These are phyloP conservation scores for Sialia sialis DNA, from an alignment of 2,113 vertebrate species.

Conservation along the genomic window DNA sequence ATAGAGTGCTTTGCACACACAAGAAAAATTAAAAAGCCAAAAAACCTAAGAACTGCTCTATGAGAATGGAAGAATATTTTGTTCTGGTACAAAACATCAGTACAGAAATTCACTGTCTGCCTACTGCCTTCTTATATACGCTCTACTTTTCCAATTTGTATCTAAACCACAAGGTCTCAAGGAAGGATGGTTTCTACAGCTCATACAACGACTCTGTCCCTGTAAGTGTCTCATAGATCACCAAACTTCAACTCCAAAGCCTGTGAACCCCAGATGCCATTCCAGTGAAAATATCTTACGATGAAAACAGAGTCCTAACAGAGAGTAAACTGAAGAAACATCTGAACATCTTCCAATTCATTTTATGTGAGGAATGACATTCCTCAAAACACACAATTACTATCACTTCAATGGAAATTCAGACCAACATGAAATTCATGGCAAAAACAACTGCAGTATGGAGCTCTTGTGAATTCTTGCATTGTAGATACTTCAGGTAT, in stretches of 20 bases:
- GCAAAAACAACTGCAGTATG: background rate
- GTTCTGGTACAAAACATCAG: background rate
- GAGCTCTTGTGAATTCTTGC: background rate
- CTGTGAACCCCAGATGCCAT: background rate
- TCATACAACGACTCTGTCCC: background rate
- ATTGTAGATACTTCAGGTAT: background rate
- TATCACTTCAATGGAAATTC: background rate
- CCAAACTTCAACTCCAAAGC: background rate
- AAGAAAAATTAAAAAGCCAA: background rate
- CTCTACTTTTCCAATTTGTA: background rate
- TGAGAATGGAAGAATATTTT: background rate
- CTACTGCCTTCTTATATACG: rapidly evolving
- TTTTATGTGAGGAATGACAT: background rate
- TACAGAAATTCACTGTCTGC: background rate
- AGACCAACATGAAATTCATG: background rate
- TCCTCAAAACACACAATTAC: background rate
- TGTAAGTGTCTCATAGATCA: background rate
- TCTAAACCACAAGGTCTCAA: background rate
- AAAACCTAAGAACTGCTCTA: background rate
- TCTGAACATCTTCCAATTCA: background rate
- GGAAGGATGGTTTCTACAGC: background rate
- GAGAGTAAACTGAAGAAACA: background rate
- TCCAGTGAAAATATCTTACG: background rate
- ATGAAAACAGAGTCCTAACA: background rate
- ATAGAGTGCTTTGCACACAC: background rate